Conservation (phyloP, 2,797 vertebrate genomes). For the Pelobates cultripes region DNA sequence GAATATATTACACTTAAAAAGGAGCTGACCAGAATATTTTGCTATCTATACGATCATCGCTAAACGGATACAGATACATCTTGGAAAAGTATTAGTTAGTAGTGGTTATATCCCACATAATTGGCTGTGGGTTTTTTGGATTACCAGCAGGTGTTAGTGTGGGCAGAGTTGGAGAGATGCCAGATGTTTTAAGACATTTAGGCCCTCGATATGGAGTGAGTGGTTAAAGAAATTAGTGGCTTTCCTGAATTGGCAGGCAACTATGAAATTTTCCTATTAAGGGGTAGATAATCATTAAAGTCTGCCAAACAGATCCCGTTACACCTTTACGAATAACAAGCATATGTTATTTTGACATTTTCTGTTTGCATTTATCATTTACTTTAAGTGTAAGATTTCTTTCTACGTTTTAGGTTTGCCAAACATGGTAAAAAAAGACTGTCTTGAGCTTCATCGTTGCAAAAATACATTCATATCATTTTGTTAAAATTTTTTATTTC, state of each 20-base stretch:
- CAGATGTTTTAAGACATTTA: constrained; percentile 55
- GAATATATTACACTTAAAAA: too few relatives aligned
- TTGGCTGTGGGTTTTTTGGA: constrained; percentile 49
- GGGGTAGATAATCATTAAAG: constrained; percentile 21
- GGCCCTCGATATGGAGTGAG: constrained; percentile 56
- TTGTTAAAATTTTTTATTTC: too few relatives aligned
- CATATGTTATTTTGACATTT: constrained; percentile 17
- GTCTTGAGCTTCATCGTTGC: not conserved
- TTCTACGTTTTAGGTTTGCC: not conserved
- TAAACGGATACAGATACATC: not conserved
- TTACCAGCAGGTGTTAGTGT: constrained; percentile 56
- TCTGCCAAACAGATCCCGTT: constrained; percentile 10
- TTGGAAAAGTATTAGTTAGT: not conserved
- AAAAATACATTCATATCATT: too few relatives aligned
- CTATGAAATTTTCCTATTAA: constrained; percentile 39
- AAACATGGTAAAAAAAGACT: not conserved
- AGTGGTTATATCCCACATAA: not conserved
- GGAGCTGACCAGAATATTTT: too few relatives aligned
- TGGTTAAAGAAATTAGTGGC: constrained; percentile 58
- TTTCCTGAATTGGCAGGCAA: constrained; percentile 53
- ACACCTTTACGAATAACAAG: constrained; percentile 19
- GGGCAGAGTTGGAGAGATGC: constrained; percentile 55
- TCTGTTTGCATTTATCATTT: not conserved
- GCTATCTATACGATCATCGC: too few relatives aligned
- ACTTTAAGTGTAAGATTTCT: not conserved